Evolutionary conservation across 2,888 invertebrate species (phyloP).

Genomic region (Cephus pygmeus): DNA sequence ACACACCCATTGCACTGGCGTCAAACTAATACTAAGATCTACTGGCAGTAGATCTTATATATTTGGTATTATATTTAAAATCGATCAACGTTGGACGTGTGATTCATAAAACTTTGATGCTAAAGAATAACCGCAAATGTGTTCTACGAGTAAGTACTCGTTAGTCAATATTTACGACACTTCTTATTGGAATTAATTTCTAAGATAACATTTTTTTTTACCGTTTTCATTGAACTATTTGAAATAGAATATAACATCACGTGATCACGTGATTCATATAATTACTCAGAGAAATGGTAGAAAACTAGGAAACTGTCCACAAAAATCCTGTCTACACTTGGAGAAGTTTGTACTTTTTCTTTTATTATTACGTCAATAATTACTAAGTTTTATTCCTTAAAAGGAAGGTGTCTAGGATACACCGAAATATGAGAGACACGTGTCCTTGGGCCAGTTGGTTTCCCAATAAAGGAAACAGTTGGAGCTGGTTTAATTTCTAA

Average conservation of each 20-base stretch:
- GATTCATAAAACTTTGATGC: neutral
- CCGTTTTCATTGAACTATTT: neutral
- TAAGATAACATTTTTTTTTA: neutral
- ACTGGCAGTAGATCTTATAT: too few relatives aligned
- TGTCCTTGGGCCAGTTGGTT: slow-evolving; percentile 42
- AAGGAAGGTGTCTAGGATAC: slow-evolving; percentile 61
- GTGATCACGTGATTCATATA: neutral
- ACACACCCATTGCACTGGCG: neutral
- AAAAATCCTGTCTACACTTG: neutral
- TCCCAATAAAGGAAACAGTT: slow-evolving; percentile 46
- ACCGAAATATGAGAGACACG: slow-evolving; percentile 65
- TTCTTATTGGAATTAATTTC: neutral
- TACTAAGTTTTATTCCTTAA: slow-evolving; percentile 50
- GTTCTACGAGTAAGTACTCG: too few relatives aligned
- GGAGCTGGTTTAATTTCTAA: slow-evolving; percentile 58
- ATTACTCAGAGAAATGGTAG: neutral
- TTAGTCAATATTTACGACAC: neutral
- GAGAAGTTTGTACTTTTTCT: neutral
- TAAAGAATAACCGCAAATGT: too few relatives aligned
- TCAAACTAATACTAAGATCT: neutral
- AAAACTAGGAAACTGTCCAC: neutral
- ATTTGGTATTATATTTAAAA: neutral
- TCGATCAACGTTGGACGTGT: neutral
- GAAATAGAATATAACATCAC: neutral
- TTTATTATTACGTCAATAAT: neutral